Evolutionary conservation across 1,140 invertebrate species (phyloP), one percentile per base, ranked within the genome.

Genomic region (Sarcophaga peregrina): DNA sequence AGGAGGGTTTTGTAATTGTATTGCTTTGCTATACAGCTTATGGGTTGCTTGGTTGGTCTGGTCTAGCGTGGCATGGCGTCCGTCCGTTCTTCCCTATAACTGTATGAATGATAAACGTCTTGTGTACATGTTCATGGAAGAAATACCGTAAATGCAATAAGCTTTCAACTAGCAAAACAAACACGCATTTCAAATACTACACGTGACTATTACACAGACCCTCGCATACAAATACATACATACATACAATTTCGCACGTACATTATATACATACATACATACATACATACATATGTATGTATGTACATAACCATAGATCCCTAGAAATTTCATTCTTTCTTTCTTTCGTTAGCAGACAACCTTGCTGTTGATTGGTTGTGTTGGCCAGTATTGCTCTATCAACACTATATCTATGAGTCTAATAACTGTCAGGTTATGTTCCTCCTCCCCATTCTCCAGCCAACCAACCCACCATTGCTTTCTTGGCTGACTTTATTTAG

Each of bases 91-190:
- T 4, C 25, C 62, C 62, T 68, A 20, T 25, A 20, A 68, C 62
- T 68, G n/a, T 17, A 68, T 20, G n/a, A 4, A 68, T 68, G 62
- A 68, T 68, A 68, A 25, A 68, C 62, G n/a, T 68, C 20, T 25
- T 68, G n/a, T n/a, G 17, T 20, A 68, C 62, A 68, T 68, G 62
- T 68, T 68, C 17, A 25, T 20, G 17, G 20, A 20, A 52, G 50
- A 9, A 52, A 52, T 13, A 52, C 13, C 13, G 62, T 8, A 68
- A 68, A 68, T 68, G 62, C 62, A 68, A 68, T 68, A 68, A 68
- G n/a, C 62, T 68, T 68, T 68, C 62, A 68, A 68, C 62, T 68
- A n/a, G 62, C 62, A 68, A 15, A 68, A 25, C 62, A 68, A 68
- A 68, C 62, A 68, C 62, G 62, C 62, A 20, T 68, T 68, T 68